phyloP scores from a whole-genome alignment of 2,888 invertebrate species.

The Pyrgus malvae region DNA sequence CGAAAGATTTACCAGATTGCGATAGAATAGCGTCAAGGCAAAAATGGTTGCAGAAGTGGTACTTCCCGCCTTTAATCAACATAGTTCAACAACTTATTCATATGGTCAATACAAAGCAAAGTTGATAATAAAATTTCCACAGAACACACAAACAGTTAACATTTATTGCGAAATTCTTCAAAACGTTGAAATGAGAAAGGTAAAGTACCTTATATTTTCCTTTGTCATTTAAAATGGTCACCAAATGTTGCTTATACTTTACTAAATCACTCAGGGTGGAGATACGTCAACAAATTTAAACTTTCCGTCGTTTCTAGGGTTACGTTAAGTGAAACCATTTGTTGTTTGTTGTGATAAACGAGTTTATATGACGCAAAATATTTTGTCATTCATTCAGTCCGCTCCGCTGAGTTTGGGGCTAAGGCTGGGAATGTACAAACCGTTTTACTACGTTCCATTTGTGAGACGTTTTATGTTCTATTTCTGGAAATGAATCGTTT shows the following conservation, averaged over 20 bases:
- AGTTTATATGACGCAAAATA: conserved; percentile 35
- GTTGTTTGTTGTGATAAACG: conserved; percentile 43
- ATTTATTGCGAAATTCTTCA: not conserved
- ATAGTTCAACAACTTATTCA: too few relatives aligned
- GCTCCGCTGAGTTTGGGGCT: conserved; percentile 9
- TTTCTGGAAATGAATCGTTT: too few relatives aligned
- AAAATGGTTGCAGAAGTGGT: too few relatives aligned
- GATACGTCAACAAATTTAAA: conserved; percentile 42
- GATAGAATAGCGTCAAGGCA: too few relatives aligned
- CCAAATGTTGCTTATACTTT: conserved; percentile 7
- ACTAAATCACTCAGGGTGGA: conserved; percentile 16
- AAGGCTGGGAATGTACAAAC: conserved; percentile 1
- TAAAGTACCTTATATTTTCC: not conserved
- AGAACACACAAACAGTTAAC: too few relatives aligned
- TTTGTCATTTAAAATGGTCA: conserved; percentile 2
- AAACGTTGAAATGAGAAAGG: too few relatives aligned
- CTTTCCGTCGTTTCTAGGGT: conserved; percentile 39
- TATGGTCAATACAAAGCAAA: too few relatives aligned
- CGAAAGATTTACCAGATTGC: too few relatives aligned
- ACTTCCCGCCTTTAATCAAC: too few relatives aligned
- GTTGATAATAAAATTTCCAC: too few relatives aligned
- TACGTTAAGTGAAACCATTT: conserved; percentile 46
- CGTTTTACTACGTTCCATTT: not conserved
- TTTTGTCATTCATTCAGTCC: conserved; percentile 33
- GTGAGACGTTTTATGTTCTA: too few relatives aligned